Evolutionary conservation across 2,113 vertebrate genomes (phyloP), one percentile per base, ranked within the genome.

Genomic region (Phaethornis superciliosus): DNA sequence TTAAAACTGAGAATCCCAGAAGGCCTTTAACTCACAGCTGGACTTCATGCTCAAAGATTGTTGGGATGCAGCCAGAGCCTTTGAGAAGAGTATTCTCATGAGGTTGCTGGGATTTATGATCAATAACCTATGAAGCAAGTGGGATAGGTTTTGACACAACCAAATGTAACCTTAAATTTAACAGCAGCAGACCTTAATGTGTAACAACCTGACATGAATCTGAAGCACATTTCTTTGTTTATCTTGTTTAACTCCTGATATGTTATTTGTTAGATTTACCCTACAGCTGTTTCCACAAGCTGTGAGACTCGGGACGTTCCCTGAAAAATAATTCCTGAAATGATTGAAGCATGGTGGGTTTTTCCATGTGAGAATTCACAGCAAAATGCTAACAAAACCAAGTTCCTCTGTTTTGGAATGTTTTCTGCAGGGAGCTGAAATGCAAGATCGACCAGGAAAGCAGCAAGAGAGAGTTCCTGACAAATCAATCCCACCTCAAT

Each of bases 401-500:
- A 37, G 3, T 28, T 46, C 40, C 52, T 71, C 28, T 15, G 4
- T 22, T 65, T 19, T 62, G 90, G 85, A 35, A 2, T 85, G 32
- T 80, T 77, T 89, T 71, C 67, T 69, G 4, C 64, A 99, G 99
- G 92, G 98, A 98, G 1, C 91, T 99, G 70, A 99, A 99, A 96
- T 98, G 97, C 84, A 98, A 98, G 93, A 97, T 99, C 3, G 86
- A 98, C 90, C 98, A 97, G 87, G 99, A 99, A 51, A 98, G 97
- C 83, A 98, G 94, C 81, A 99, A 99, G 96, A 97, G 98, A 56
- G 98, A 98, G 92, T 90, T 99, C 91, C 81, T 99, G 33, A 97
- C 97, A 0, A 95, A 90, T 68, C 96, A 98, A 10, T 97, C 95
- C 59, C 98, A 97, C 54, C 97, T 99, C 79, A 98, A 98, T 0